These are phyloP conservation scores for Melangyna quadrimaculata DNA, from an alignment of 2,888 invertebrate genomes.

Conservation along the genomic window DNA sequence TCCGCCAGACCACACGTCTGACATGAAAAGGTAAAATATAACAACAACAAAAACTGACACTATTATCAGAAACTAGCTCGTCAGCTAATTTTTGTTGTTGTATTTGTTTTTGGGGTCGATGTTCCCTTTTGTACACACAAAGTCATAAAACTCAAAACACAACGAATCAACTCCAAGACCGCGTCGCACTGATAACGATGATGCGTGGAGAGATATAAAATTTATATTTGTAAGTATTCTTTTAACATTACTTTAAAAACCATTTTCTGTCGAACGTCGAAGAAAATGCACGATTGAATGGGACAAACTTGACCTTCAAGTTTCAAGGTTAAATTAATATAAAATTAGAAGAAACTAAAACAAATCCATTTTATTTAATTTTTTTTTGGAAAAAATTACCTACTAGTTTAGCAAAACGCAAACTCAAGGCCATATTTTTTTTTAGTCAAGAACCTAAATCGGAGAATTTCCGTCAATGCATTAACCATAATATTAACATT, in stretches of 20 bases:
- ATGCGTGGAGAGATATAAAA: slow-evolving; percentile 46
- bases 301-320: no score
- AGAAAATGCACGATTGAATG: no score
- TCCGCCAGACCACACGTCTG: slow-evolving; percentile 62
- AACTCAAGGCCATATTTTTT: no score
- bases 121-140: slow-evolving; percentile 67
- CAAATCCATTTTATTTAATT: no score
- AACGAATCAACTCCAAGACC: neutral
- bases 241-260: neutral
- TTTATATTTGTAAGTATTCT: neutral
- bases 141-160: slow-evolving; percentile 14
- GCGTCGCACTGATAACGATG: neutral
- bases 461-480: no score
- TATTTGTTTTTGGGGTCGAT: slow-evolving; percentile 55
- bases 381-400: no score
- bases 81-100: slow-evolving; percentile 58
- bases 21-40: slow-evolving; percentile 12
- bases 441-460: no score
- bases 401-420: no score
- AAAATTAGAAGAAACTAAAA: no score
- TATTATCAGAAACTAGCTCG: slow-evolving; percentile 61
- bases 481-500: no score
- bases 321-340: no score
- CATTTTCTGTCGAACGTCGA: no score
- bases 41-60: slow-evolving; percentile 18